Conservation (phyloP, 2,888 invertebrate genomes). For the Oeneis ivallda region DNA sequence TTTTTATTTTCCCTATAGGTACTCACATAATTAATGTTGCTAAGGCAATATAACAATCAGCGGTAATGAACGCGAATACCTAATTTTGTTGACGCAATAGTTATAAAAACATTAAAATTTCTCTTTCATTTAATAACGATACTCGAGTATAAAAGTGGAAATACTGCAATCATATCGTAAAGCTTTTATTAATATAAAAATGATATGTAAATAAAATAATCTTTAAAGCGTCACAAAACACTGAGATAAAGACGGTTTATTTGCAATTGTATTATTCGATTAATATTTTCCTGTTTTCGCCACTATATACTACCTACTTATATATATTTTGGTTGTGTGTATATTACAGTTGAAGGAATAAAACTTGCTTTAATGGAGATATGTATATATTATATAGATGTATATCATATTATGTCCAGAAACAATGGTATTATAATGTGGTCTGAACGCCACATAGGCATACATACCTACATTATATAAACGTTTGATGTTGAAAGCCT, state of each 20-base stretch:
- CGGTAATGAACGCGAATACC: background rate
- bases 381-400: no score
- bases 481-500: no score
- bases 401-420: no score
- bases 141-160: constrained; percentile 3
- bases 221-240: constrained; percentile 19
- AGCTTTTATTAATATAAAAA: constrained; percentile 30
- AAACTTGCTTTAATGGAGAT: no score
- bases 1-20: constrained; percentile 11
- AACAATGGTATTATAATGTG: no score
- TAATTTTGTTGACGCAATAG: constrained; percentile 3
- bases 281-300: background rate
- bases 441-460: no score
- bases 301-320: background rate
- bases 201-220: constrained; percentile 23
- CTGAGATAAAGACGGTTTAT: constrained; percentile 4
- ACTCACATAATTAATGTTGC: background rate
- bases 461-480: no score
- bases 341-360: no score
- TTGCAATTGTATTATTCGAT: constrained; percentile 9
- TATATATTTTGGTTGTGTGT: background rate
- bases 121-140: background rate
- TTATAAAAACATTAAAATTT: constrained; percentile 13
- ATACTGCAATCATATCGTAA: constrained; percentile 29
- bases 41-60: constrained; percentile 4